Percentiles rank a stretch among this genome's conserved stretches.
These are phyloP conservation scores for Streblospio benedicti DNA, from an alignment of 1,140 invertebrate species.

Conservation along the genomic window DNA sequence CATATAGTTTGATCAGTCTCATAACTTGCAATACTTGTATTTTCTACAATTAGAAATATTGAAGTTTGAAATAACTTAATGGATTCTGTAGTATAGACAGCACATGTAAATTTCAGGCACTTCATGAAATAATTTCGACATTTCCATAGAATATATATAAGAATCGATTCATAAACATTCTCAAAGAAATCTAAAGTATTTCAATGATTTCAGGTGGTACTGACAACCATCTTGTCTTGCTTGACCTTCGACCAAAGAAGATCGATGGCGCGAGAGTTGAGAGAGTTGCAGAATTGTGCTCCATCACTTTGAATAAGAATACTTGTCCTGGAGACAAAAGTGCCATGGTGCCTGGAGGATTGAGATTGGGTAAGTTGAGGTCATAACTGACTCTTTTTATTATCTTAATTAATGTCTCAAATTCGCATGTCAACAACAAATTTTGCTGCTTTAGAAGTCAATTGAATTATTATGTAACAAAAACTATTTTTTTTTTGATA, in stretches of 20 bases:
- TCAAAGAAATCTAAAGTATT: no score
- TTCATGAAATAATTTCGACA: no score
- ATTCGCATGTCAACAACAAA: background rate
- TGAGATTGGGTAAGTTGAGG: conserved; percentile 34
- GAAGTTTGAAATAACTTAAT: no score
- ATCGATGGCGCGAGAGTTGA: conserved; percentile 80
- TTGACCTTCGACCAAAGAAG: conserved; percentile 63
- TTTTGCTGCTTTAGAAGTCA: background rate
- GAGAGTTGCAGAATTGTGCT: conserved; percentile 75
- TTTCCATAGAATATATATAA: no score
- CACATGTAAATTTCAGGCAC: no score
- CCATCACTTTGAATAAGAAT: conserved; percentile 95
- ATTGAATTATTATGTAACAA: background rate
- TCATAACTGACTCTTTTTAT: background rate
- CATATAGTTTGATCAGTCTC: no score
- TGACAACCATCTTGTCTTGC: conserved; percentile 59
- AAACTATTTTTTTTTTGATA: background rate
- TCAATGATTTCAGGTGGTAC: conserved; percentile 50
- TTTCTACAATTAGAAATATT: no score
- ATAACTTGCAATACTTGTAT: no score
- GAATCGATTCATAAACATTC: no score
- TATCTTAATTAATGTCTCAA: background rate
- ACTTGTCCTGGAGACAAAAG: conserved; percentile 85
- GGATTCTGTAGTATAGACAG: no score
- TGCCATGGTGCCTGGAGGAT: conserved; percentile 80